These are phyloP conservation scores for Cyphomyrus discorhynchus DNA, from an alignment of 2,113 vertebrate genomes.

Conservation along the genomic window DNA sequence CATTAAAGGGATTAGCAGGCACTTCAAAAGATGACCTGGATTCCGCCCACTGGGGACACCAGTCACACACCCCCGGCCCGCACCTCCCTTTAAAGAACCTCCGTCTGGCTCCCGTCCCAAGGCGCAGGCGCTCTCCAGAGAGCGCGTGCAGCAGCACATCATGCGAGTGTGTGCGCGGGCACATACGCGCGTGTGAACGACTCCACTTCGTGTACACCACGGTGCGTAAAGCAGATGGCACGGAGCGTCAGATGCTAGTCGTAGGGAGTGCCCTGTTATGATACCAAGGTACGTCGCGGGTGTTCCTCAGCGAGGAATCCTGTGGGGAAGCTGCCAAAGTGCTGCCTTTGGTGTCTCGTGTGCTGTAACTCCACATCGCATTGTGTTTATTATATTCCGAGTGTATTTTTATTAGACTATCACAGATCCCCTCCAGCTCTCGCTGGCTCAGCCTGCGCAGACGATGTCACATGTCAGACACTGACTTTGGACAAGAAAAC, in stretches of 20 bases:
- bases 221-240: not conserved
- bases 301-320: not conserved
- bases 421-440: not conserved
- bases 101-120: constrained; percentile 50
- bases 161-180: not conserved
- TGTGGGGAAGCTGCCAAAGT: not conserved
- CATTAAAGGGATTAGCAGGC: constrained; percentile 76
- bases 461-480: not conserved
- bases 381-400: not conserved
- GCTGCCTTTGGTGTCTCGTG: not conserved
- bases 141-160: constrained; percentile 19
- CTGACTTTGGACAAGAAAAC: not conserved
- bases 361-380: not conserved
- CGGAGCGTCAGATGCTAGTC: not conserved
- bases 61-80: constrained; percentile 66
- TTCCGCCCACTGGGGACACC: constrained; percentile 71
- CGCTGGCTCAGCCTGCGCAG: not conserved
- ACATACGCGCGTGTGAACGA: not conserved
- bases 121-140: constrained; percentile 44
- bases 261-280: not conserved
- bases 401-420: not conserved
- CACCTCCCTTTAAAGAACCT: constrained; percentile 64
- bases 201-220: not conserved
- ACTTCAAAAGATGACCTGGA: constrained; percentile 78
- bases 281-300: not conserved